Evolutionary conservation across 2,113 vertebrate species (phyloP), one percentile per base, ranked within the genome.

Genomic region (Chaetura pelagica): DNA sequence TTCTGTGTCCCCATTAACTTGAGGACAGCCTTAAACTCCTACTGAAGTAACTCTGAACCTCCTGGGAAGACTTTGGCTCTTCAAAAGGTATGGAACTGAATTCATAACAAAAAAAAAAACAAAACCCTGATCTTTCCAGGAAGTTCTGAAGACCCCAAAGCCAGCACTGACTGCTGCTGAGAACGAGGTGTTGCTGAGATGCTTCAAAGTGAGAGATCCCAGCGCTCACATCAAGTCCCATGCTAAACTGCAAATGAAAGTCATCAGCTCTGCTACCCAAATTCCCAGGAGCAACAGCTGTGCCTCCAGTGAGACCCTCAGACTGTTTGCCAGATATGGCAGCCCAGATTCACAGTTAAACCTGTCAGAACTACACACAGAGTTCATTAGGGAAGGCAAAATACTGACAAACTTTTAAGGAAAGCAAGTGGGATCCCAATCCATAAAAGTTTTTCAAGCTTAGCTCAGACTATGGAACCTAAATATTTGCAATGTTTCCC

Each of bases 231-330:
- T 30, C 42, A 20, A 83, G 75, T 63, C 58, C 67, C 59, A 35
- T 10, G 15, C 29, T 40, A 15, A 68, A 68, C 29, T 23, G 90
- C 51, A 79, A 83, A 74, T n/a, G 63, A 85, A 91, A 94, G 84
- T n/a, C 46, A 51, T 29, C 35, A 40, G 10, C 42, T 80, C 59
- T 44, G 42, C 55, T 90, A 52, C 59, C 19, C 83, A 84, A 63
- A 81, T 69, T 84, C 84, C 81, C 77, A 64, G 46, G 62, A 83
- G 87, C 30, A 84, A 52, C 77, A 64, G 62, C 49, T 55, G 27
- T 74, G 73, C 32, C 84, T 82, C 32, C 15, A 71, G 18, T 61
- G 85, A 87, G 89, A 93, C 93, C 91, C 87, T 94, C 73, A 89
- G 89, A 72, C 48, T 23, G 21, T 35, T 52, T 78, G 42, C 54